Evolutionary conservation across 2,113 vertebrate genomes (phyloP).

Genomic region (Opisthocomus hoazin): DNA sequence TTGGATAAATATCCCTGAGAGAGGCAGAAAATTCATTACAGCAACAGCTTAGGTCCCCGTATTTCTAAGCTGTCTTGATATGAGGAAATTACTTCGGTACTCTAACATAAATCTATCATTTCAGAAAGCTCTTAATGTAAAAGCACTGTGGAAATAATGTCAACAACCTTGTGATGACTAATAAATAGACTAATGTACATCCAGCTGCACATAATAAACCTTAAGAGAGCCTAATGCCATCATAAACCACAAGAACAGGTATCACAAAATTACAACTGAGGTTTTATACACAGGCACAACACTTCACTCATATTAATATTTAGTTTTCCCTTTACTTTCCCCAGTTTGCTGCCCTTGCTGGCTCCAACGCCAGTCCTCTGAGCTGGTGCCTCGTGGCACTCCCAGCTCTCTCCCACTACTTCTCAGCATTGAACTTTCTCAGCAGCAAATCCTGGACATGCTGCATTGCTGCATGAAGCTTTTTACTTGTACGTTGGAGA

Average conservation of each 20-base stretch:
- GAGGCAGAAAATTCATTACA: conserved; percentile 60
- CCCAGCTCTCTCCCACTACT: not conserved
- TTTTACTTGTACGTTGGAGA: not conserved
- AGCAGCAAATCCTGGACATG: not conserved
- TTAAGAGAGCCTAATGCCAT: conserved; percentile 16
- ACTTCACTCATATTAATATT: not conserved
- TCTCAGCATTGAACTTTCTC: not conserved
- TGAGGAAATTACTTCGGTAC: conserved; percentile 54
- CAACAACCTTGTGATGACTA: conserved; percentile 51
- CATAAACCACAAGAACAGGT: conserved; percentile 9
- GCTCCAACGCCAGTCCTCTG: not conserved
- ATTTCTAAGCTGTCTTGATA: conserved; percentile 56
- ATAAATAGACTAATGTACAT: conserved; percentile 47
- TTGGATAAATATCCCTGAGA: conserved; percentile 59
- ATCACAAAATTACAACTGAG: not conserved
- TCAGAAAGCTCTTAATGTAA: conserved; percentile 42
- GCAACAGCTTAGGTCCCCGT: conserved; percentile 29
- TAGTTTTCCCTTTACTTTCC: not conserved
- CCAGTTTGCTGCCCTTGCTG: not conserved
- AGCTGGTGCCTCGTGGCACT: not conserved
- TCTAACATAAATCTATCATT: conserved; percentile 41
- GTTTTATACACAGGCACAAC: not conserved
- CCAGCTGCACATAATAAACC: conserved; percentile 42
- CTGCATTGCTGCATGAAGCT: not conserved
- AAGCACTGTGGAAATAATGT: conserved; percentile 54